Evolutionary conservation across 2,113 vertebrate genomes (phyloP), one percentile per base, ranked within the genome.

Genomic region (Malurus elegans): DNA sequence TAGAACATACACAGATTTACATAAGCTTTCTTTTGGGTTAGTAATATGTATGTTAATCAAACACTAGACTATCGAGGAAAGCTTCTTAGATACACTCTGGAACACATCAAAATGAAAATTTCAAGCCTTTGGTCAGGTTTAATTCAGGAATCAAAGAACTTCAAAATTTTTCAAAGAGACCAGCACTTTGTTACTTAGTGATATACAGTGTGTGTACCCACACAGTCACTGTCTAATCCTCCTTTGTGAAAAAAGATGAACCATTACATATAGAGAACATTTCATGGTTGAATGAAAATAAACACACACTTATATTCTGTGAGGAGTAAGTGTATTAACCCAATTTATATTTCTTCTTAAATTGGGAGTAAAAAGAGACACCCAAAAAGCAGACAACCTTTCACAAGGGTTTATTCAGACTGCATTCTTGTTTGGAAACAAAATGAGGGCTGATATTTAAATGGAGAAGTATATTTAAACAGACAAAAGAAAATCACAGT

Each of bases 11-110:
- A 36, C 17, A 76, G 45, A 79, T 66, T 81, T 67, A 56, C 78
- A 92, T 88, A 73, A 80, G 47, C 61, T 75, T 96, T 83, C 38
- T 74, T 88, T 89, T 88, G 14, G n/a, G 40, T 85, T 90, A 79
- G 57, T 34, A 78, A 90, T 20, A 94, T 18, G 42, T 53, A 92
- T 89, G 42, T 78, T 91, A 93, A 94, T 82, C 75, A 93, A 90
- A 79, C 26, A 88, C 21, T 38, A 40, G n/a, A 94, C 92, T 51
- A 83, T 31, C 4, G 2, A 76, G 71, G 38, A 95, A 87, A 81
- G 67, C 74, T 88, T 88, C 82, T 83, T 89, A 87, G 65, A 74
- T 48, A 65, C n/a, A 86, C 44, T 42, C 67, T 36, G 15, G 67
- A 92, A 88, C 10, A 12, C 26, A 78, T 54, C n/a, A 79, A 54